Percentiles rank a stretch among this genome's conserved stretches.
Evolutionary conservation across 2,888 invertebrate species (phyloP).

Genomic region (Thera obeliscata): DNA sequence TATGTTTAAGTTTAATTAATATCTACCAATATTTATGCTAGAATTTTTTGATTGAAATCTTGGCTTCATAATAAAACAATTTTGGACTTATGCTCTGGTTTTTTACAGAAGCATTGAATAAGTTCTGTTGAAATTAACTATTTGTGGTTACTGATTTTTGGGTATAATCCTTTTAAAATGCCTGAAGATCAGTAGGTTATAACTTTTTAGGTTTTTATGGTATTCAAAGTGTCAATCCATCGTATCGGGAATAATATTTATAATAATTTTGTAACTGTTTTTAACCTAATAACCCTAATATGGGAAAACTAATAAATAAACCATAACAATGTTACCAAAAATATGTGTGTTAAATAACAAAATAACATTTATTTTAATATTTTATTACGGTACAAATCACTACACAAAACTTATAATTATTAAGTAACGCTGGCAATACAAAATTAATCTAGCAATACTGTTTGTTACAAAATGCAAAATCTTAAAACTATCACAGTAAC

Average conservation of each 20-base stretch:
- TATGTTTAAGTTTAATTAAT: neutral
- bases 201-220: constrained; percentile 50
- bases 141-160: constrained; percentile 37
- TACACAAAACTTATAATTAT: constrained; percentile 56
- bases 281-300: constrained; percentile 60
- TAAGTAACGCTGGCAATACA: constrained; percentile 66
- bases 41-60: constrained; percentile 3
- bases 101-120: constrained; percentile 42
- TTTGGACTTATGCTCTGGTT: constrained; percentile 44
- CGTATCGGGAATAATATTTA: constrained; percentile 55
- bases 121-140: constrained; percentile 34
- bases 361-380: constrained; percentile 59
- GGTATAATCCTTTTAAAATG: constrained; percentile 34
- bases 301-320: constrained; percentile 59
- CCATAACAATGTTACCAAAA: constrained; percentile 33
- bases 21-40: neutral
- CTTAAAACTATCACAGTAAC: constrained; percentile 70
- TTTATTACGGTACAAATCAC: constrained; percentile 65
- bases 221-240: constrained; percentile 83
- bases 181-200: constrained; percentile 41
- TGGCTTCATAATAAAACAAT: constrained; percentile 15
- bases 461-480: constrained; percentile 57
- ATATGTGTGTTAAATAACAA: constrained; percentile 64
- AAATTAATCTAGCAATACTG: constrained; percentile 64
- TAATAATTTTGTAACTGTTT: constrained; percentile 48